Evolutionary conservation across 2,113 vertebrate genomes (phyloP).

Genomic region (Rhinoptilus africanus): DNA sequence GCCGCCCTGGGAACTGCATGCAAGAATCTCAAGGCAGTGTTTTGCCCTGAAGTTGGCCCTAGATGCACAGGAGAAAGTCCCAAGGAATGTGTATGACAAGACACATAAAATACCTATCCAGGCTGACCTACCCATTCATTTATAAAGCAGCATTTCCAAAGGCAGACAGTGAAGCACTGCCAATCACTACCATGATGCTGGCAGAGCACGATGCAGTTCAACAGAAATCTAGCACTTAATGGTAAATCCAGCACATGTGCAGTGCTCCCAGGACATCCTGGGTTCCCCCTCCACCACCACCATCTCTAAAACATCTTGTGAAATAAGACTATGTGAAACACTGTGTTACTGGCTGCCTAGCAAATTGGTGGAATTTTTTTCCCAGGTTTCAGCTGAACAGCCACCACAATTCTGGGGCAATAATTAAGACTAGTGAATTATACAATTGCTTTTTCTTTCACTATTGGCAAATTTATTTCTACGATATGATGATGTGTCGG

Average conservation of each 20-base stretch:
- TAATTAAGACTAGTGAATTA: neutral
- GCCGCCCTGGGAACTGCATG: neutral
- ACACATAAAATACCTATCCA: neutral
- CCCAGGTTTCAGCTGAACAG: neutral
- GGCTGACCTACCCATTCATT: neutral
- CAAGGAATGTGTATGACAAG: neutral
- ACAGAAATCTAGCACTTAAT: neutral
- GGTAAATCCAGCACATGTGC: rapidly evolving
- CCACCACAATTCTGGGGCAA: neutral
- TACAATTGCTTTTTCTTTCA: neutral
- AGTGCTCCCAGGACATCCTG: neutral
- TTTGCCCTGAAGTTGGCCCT: neutral
- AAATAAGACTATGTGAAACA: neutral
- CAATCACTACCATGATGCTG: neutral
- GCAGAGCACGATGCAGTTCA: neutral
- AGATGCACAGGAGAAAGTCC: neutral
- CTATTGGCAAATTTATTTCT: neutral
- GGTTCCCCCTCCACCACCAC: neutral
- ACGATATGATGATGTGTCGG: neutral
- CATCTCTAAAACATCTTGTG: neutral
- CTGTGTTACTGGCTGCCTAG: neutral
- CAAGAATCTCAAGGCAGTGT: neutral
- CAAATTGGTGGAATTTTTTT: neutral
- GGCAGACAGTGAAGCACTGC: neutral
- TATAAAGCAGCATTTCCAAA: neutral